Percentiles rank a stretch among this genome's conserved stretches.
Evolutionary conservation across 2,888 invertebrate genomes (phyloP).

Genomic region (Scaptomyza parva): DNA sequence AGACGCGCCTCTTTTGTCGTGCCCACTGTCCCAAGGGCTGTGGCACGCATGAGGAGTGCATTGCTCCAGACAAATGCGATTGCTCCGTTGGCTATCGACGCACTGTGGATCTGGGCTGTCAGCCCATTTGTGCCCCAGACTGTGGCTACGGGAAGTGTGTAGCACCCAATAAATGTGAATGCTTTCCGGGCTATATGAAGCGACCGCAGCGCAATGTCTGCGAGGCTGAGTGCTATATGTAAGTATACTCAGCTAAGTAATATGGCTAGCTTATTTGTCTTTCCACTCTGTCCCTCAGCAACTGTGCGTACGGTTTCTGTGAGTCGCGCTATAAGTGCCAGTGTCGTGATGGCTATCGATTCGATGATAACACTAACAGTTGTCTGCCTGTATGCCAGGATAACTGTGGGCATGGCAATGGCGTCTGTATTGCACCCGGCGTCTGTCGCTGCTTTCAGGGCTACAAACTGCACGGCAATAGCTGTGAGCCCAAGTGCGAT

Average conservation of each 20-base stretch:
- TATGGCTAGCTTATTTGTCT: not conserved
- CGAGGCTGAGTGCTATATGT: constrained; percentile 82
- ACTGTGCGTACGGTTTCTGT: constrained; percentile 86
- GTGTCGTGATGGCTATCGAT: constrained; percentile 82
- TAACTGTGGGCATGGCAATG: constrained; percentile 85
- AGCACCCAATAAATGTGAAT: constrained; percentile 81
- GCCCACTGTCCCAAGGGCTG: constrained; percentile 83
- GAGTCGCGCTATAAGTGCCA: constrained; percentile 83
- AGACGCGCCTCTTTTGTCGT: constrained; percentile 82
- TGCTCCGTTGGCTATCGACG: constrained; percentile 79
- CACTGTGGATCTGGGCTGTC: constrained; percentile 76
- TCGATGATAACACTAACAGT: constrained; percentile 71
- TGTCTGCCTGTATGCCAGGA: constrained; percentile 81
- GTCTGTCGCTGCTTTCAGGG: constrained; percentile 87
- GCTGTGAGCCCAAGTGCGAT: constrained; percentile 83
- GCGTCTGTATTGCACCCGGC: constrained; percentile 87
- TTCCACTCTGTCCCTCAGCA: constrained; percentile 52
- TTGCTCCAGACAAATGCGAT: constrained; percentile 72
- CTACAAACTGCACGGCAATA: constrained; percentile 82
- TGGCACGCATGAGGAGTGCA: constrained; percentile 78
- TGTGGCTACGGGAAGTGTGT: constrained; percentile 82
- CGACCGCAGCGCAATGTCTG: constrained; percentile 78
- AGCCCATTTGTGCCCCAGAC: constrained; percentile 82
- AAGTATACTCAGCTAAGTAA: constrained; percentile 38
- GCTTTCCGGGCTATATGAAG: constrained; percentile 84